Conservation (phyloP, 2,797 vertebrate genomes). For the Tapirus indicus region DNA sequence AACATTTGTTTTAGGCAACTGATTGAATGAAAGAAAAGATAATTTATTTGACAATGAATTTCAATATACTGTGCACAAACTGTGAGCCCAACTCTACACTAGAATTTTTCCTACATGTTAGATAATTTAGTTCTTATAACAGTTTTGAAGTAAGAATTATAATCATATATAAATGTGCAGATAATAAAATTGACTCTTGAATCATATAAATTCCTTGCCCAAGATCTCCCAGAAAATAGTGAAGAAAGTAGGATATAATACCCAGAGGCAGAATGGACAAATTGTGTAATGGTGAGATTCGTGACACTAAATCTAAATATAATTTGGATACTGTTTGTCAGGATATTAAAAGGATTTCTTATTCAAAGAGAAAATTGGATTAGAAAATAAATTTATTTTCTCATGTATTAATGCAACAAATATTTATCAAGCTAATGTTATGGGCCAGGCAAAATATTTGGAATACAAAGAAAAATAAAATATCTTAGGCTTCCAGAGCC, state of each 20-base stretch:
- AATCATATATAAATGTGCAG: not conserved
- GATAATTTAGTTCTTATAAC: not conserved
- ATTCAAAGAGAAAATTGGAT: not conserved
- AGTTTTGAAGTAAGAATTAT: not conserved
- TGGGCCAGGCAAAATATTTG: not conserved
- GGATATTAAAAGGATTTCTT: not conserved
- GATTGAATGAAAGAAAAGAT: not conserved
- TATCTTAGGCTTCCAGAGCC: not conserved
- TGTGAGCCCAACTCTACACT: not conserved
- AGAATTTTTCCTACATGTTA: not conserved
- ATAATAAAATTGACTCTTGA: not conserved
- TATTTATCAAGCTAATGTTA: not conserved
- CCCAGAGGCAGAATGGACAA: not conserved
- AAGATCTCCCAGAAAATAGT: not conserved
- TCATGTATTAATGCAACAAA: not conserved
- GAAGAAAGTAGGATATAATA: not conserved
- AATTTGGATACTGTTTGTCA: not conserved
- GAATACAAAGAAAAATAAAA: slow-evolving; percentile 30
- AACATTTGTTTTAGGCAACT: not conserved
- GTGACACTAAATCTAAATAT: not conserved
- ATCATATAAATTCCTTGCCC: not conserved
- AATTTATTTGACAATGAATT: not conserved
- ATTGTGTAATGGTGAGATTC: not conserved
- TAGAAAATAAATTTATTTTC: slow-evolving; percentile 32
- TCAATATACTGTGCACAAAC: not conserved